Percentiles rank a stretch among this genome's conserved stretches.
Conservation (phyloP, 2,113 vertebrate species). For the Pelecanus crispus region DNA sequence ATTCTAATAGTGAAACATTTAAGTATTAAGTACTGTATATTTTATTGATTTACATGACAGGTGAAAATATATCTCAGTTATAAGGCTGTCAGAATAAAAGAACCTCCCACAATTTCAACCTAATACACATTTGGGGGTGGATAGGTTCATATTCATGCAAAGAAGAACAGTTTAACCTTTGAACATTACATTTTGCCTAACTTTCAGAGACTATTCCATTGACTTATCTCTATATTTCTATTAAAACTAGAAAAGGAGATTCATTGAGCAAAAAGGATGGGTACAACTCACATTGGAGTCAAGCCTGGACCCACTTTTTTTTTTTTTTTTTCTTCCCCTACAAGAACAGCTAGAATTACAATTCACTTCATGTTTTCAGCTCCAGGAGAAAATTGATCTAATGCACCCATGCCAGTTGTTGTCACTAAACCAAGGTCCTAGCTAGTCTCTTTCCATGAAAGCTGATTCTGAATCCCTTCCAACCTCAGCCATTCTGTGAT, state of each 20-base stretch:
- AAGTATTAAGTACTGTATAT: constrained; percentile 63
- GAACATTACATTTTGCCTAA: not conserved
- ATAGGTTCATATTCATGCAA: not conserved
- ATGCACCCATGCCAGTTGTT: not conserved
- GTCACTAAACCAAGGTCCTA: not conserved
- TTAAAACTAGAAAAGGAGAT: not conserved
- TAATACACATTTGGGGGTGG: constrained; percentile 3
- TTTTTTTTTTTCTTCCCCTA: too few species aligned
- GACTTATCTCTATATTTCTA: not conserved
- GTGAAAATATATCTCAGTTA: constrained; percentile 58
- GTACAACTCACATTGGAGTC: not conserved
- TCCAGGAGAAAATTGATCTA: not conserved
- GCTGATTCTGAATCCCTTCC: not conserved
- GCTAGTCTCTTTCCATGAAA: not conserved
- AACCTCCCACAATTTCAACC: constrained; percentile 46
- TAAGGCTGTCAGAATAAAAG: constrained; percentile 51
- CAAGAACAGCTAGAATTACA: not conserved
- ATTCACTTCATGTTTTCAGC: not conserved
- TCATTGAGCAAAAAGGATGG: not conserved
- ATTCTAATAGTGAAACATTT: constrained; percentile 62
- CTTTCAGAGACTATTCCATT: not conserved
- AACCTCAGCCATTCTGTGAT: not conserved
- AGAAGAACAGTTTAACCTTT: not conserved
- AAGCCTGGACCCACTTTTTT: not conserved
- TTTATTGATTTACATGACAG: constrained; percentile 68